Percentiles rank a stretch among this genome's conserved stretches.
Conservation (phyloP, 2,888 invertebrate genomes). For the Petrolisthes manimaculis region DNA sequence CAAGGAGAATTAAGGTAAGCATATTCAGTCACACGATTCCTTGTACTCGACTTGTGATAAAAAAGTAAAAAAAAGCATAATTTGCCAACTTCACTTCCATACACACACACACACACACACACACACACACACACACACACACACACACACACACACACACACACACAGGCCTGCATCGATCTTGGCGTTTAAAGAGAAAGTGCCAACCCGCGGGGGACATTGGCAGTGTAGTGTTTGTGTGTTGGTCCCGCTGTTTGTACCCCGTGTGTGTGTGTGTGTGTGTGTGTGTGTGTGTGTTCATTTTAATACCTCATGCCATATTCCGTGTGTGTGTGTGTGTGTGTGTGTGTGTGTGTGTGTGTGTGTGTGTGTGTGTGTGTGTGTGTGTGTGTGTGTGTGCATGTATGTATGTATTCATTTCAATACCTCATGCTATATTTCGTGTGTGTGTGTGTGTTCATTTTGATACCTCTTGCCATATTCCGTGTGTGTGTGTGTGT, state of each 20-base stretch:
- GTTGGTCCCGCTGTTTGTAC: constrained; percentile 21
- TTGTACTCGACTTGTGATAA: not conserved
- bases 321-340: not conserved
- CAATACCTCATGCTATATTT: not conserved
- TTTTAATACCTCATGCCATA: not conserved
- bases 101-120: constrained; percentile 7
- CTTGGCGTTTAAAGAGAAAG: constrained; percentile 39
- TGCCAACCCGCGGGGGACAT: not conserved
- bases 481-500: not conserved
- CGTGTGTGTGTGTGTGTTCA: not conserved
- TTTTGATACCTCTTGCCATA: not conserved
- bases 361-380: constrained; percentile 11
- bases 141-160: constrained; percentile 32
- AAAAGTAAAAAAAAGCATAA: not conserved
- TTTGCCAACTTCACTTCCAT: not conserved
- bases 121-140: constrained; percentile 32
- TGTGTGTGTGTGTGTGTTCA: not conserved
- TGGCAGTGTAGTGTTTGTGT: constrained; percentile 25
- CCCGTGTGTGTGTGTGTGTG: constrained; percentile 34
- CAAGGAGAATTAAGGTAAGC: not conserved
- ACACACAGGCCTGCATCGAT: constrained; percentile 32
- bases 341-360: not conserved
- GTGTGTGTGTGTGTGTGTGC: not conserved
- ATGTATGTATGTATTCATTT: not conserved
- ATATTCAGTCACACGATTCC: not conserved